phyloP scores from a whole-genome alignment of 2,888 invertebrate genomes.

The Cryptophagus acutangulus region DNA sequence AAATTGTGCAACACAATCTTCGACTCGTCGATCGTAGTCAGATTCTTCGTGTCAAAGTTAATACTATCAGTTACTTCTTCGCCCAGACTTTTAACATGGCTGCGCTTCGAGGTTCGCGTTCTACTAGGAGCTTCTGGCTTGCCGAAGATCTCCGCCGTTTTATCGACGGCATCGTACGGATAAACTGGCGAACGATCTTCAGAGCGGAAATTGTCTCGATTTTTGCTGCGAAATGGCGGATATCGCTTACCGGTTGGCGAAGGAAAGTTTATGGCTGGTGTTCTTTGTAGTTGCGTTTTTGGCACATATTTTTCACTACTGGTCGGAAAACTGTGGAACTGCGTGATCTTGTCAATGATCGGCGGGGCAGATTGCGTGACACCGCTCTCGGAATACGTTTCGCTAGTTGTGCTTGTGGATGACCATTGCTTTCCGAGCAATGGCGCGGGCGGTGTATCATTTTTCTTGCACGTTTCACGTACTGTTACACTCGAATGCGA shows the following conservation, averaged over 20 bases:
- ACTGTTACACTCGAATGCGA: constrained; percentile 36
- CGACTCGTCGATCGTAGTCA: constrained; percentile 45
- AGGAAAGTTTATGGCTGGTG: constrained; percentile 30
- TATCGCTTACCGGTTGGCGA: constrained; percentile 3
- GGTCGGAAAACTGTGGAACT: constrained; percentile 23
- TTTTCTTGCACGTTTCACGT: constrained; percentile 23
- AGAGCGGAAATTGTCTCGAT: constrained; percentile 45
- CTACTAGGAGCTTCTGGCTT: constrained; percentile 41
- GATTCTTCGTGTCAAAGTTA: constrained; percentile 34
- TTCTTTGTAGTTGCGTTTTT: constrained; percentile 32
- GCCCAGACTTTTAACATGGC: constrained; percentile 48
- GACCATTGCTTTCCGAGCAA: constrained; percentile 39
- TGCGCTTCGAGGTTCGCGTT: constrained; percentile 38
- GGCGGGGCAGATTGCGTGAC: constrained; percentile 43
- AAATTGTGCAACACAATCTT: constrained; percentile 23
- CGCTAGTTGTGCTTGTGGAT: constrained; percentile 42
- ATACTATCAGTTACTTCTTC: constrained; percentile 49
- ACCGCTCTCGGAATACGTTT: constrained; percentile 39
- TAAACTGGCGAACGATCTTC: constrained; percentile 39
- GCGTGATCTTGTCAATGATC: constrained; percentile 29
- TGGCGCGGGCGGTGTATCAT: constrained; percentile 21
- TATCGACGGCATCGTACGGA: constrained; percentile 27
- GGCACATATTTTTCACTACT: constrained; percentile 1
- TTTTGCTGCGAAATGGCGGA: constrained; percentile 43
- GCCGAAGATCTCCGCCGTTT: constrained; percentile 43